Percentiles rank a stretch among this genome's conserved stretches.
phyloP scores from a whole-genome alignment of 2,113 vertebrate genomes.

The Xenopus laevis region DNA sequence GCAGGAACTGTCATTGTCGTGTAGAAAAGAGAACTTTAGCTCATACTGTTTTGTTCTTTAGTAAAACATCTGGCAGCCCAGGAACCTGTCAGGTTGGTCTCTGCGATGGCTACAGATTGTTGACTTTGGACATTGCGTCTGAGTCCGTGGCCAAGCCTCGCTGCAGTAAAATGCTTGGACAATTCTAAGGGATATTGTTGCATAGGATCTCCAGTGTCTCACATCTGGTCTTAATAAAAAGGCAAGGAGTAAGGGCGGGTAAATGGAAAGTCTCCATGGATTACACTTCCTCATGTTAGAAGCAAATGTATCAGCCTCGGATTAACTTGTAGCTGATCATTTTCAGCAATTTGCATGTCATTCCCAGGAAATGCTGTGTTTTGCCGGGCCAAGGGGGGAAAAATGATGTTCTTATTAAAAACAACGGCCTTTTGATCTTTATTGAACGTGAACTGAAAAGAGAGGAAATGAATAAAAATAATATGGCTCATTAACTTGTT shows the following conservation, averaged over 20 bases:
- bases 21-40: constrained; percentile 21
- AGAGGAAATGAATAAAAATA: no score
- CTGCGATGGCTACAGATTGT: constrained; percentile 41
- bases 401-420: constrained; percentile 43
- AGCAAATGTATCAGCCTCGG: constrained; percentile 57
- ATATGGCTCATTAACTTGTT: no score
- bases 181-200: constrained; percentile 50
- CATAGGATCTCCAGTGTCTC: constrained; percentile 48
- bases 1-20: constrained; percentile 18
- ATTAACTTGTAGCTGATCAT: constrained; percentile 59
- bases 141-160: constrained; percentile 36
- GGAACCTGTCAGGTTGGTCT: constrained; percentile 30
- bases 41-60: constrained; percentile 38
- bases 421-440: constrained; percentile 12
- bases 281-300: constrained; percentile 62
- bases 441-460: no score
- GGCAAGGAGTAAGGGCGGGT: constrained; percentile 21
- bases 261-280: constrained; percentile 45
- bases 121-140: constrained; percentile 33
- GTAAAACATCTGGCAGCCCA: constrained; percentile 34
- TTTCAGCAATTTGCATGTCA: constrained; percentile 57
- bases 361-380: constrained; percentile 54
- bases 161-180: constrained; percentile 37
- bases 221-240: constrained; percentile 66
- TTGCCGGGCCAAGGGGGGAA: constrained; percentile 47